Base-by-base conservation (phyloP, 2,888 invertebrate species). In the Philonicus albiceps region DNA sequence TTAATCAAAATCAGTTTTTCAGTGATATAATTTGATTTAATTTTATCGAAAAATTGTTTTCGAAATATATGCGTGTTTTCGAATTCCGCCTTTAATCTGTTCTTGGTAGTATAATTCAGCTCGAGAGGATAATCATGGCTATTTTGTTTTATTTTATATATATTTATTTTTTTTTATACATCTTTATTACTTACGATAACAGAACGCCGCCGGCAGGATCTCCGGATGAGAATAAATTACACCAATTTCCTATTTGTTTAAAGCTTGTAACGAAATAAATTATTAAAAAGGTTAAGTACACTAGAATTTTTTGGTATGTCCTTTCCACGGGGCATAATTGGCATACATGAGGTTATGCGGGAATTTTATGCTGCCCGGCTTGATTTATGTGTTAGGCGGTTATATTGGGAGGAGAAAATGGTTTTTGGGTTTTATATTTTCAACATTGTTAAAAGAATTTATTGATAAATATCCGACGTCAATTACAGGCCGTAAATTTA, bases 181-280 rank as follows among this genome's bases (percentile, higher is more conserved):
- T 81, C 81, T 81, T 81, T 81, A 64, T 81, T 81, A 64, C 30
- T 55, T 34, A 8, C 22, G 81, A 55, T 81, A 64, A 53, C 81
- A 64, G 22, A 19, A 53, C 30, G 31, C 53, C 43, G 49, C 81
- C 53, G 7, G 49, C 30, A 49, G 78, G n/a, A 78, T 78, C 78
- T 78, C 78, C 49, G 78, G 49, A 43, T 78, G 27, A 78, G 53
- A 78, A 78, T 78, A 78, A 53, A 81, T 55, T 81, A 81, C 55
- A 55, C 55, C 31, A n/a, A 64, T 81, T 81, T 81, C 81, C 81
- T 81, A 81, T 81, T 81, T 81, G 64, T 81, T 31, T 76, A 55
- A 81, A 81, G 30, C 81, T 34, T 64, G 55, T 81, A 81, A 55
- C 13, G 34, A 55, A 81, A 81, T 81, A 81, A 81, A 55, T 64